These are phyloP conservation scores for Eufriesea mexicana DNA, from an alignment of 1,140 invertebrate genomes.

Conservation along the genomic window DNA sequence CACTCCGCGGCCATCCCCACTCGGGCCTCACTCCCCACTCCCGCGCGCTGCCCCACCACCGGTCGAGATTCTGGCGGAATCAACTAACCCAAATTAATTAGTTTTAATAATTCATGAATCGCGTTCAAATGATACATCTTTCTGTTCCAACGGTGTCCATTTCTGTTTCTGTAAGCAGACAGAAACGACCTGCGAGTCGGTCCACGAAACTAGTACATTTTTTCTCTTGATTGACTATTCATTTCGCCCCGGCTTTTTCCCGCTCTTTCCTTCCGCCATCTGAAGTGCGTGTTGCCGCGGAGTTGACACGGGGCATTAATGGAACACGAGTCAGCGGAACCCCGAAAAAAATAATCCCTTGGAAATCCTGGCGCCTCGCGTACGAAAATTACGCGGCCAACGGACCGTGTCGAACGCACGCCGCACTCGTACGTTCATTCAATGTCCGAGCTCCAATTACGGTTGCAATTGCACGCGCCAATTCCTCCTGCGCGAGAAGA, in stretches of 20 bases:
- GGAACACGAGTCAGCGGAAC: conserved; percentile 48
- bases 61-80: conserved; percentile 54
- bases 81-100: conserved; percentile 70
- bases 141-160: background rate
- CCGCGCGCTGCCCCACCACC: too few relatives aligned
- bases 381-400: conserved; percentile 60
- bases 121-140: conserved; percentile 53
- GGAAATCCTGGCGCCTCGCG: conserved; percentile 55
- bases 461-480: conserved; percentile 56
- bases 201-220: conserved; percentile 58
- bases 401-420: conserved; percentile 50
- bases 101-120: conserved; percentile 72
- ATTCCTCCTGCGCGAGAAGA: conserved; percentile 35
- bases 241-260: conserved; percentile 40
- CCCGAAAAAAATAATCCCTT: conserved; percentile 58
- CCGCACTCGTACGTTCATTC: conserved; percentile 55
- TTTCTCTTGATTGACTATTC: conserved; percentile 68
- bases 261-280: background rate
- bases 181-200: background rate
- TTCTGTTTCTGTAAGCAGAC: conserved; percentile 18
- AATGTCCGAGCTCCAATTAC: conserved; percentile 58
- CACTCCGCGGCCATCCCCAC: too few relatives aligned
- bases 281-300: conserved; percentile 39
- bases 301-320: conserved; percentile 47
- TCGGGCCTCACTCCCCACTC: too few relatives aligned